Conservation (phyloP, 1,140 invertebrate species). For the Drosophila varians region DNA sequence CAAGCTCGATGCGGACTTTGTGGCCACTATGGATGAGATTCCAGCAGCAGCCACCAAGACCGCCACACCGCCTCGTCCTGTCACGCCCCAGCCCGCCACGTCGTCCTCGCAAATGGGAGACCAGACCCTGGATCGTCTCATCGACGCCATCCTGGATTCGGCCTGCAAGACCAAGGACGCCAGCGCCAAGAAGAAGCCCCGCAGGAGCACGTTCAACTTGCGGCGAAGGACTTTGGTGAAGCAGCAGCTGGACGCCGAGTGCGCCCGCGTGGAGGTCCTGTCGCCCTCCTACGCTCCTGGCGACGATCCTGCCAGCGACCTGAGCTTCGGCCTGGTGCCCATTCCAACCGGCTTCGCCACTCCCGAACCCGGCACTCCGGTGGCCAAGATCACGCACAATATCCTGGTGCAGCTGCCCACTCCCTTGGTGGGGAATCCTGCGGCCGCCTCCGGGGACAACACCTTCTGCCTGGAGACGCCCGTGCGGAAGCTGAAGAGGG, state of each 20-base stretch:
- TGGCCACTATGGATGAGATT: slow-evolving; percentile 46
- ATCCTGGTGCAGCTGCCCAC: slow-evolving; percentile 45
- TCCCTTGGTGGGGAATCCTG: neutral
- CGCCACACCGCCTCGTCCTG: slow-evolving; percentile 3
- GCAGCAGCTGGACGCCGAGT: slow-evolving; percentile 57
- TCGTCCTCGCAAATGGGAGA: slow-evolving; percentile 70
- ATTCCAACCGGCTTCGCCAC: slow-evolving; percentile 23
- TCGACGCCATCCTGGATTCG: slow-evolving; percentile 80
- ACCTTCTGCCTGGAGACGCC: slow-evolving; percentile 71
- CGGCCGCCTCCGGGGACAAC: slow-evolving; percentile 10
- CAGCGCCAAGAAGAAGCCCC: slow-evolving; percentile 62
- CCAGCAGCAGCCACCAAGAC: neutral
- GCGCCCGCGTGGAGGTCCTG: slow-evolving; percentile 36
- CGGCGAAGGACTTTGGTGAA: slow-evolving; percentile 73
- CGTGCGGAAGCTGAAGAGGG: slow-evolving; percentile 37
- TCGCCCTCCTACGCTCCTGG: slow-evolving; percentile 79
- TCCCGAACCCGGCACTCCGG: slow-evolving; percentile 50
- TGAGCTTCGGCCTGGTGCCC: slow-evolving; percentile 59
- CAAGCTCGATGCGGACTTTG: slow-evolving; percentile 63
- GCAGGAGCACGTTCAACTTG: slow-evolving; percentile 71
- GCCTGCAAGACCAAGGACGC: slow-evolving; percentile 68
- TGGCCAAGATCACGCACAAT: slow-evolving; percentile 29
- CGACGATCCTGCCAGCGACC: slow-evolving; percentile 79
- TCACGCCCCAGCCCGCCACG: slow-evolving; percentile 42
- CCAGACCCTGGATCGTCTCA: slow-evolving; percentile 76